These are phyloP conservation scores for Crossaster papposus DNA, from an alignment of 53 echinoderm and acorn worm genomes.

Conservation along the genomic window DNA sequence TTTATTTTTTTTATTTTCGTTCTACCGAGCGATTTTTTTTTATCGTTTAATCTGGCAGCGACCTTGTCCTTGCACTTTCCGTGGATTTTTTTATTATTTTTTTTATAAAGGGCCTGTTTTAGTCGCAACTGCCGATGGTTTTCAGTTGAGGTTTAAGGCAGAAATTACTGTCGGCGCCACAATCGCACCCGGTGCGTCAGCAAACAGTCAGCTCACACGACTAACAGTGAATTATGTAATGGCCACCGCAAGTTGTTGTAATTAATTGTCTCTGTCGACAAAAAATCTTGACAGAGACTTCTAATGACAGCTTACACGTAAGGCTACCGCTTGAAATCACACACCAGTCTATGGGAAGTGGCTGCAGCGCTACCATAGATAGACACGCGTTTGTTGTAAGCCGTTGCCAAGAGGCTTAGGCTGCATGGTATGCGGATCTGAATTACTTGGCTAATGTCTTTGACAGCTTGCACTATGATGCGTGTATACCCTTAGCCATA, in stretches of 20 bases:
- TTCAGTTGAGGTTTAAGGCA: slow-evolving; percentile 22
- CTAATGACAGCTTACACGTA: too few relatives aligned
- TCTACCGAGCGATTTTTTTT: background rate
- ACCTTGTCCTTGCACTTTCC: slow-evolving; percentile 62
- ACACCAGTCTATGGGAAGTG: too few relatives aligned
- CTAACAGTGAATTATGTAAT: background rate
- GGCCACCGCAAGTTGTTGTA: background rate
- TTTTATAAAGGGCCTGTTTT: background rate
- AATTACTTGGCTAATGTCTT: too few relatives aligned
- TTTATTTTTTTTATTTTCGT: background rate
- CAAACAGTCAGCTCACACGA: background rate
- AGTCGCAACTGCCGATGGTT: background rate
- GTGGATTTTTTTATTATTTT: background rate
- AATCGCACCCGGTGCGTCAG: background rate
- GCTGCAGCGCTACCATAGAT: too few relatives aligned
- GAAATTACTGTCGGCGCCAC: slow-evolving; percentile 26
- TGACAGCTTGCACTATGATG: too few relatives aligned
- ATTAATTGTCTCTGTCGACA: too few relatives aligned
- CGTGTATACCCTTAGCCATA: too few relatives aligned
- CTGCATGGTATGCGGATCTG: too few relatives aligned
- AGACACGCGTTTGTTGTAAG: too few relatives aligned
- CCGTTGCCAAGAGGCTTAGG: too few relatives aligned
- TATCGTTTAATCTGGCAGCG: slow-evolving; percentile 42
- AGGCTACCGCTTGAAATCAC: too few relatives aligned
- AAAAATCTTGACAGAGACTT: too few relatives aligned